These are phyloP conservation scores for Anthoscopus minutus DNA, from an alignment of 2,113 vertebrate species.

Conservation along the genomic window DNA sequence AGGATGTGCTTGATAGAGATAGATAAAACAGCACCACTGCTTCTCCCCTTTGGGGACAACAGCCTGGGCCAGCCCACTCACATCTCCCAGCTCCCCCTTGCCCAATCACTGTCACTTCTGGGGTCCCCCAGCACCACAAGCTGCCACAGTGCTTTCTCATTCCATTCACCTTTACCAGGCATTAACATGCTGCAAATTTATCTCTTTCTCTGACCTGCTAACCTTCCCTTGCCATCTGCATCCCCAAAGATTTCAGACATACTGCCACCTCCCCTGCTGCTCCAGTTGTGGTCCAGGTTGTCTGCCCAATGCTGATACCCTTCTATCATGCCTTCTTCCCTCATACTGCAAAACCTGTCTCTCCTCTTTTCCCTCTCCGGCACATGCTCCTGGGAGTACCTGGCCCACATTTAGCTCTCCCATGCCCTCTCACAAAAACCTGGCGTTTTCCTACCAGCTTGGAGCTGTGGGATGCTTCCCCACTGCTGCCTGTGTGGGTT, in stretches of 20 bases:
- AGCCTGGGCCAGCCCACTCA: not conserved
- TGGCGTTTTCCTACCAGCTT: slow-evolving; percentile 9
- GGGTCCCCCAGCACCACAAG: not conserved
- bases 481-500: not conserved
- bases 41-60: not conserved
- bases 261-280: not conserved
- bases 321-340: not conserved
- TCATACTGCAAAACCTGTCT: not conserved
- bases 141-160: not conserved
- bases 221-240: not conserved
- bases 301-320: not conserved
- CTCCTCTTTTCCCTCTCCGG: not conserved
- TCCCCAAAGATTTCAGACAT: not conserved
- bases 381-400: not conserved
- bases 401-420: not conserved
- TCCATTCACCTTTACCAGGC: not conserved
- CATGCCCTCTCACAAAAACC: not conserved
- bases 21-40: not conserved
- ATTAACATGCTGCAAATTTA: not conserved
- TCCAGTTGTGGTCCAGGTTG: not conserved
- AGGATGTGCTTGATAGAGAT: not conserved
- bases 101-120: not conserved
- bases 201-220: not conserved
- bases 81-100: fast-evolving
- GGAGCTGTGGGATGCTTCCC: not conserved